A percentile compares a stretch with the other conserved stretches of the same genome.
These are phyloP conservation scores for Callosobruchus maculatus DNA, from an alignment of 2,888 invertebrate species.

Conservation along the genomic window DNA sequence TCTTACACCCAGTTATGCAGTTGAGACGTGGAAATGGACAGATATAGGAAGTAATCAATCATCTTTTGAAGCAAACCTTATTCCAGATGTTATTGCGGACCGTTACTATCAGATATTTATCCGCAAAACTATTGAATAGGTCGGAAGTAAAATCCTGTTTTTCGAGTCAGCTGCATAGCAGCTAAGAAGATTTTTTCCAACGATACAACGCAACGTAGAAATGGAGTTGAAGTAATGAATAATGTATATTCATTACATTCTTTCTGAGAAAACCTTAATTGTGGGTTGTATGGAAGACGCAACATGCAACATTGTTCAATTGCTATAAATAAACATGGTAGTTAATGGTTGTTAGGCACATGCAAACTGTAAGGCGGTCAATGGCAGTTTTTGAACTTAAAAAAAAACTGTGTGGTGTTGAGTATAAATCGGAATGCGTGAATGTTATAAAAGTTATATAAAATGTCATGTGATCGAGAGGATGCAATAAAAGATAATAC, in stretches of 20 bases:
- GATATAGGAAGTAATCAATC: background rate
- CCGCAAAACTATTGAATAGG: background rate
- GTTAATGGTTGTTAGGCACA: background rate
- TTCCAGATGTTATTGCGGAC: background rate
- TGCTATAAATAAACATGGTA: background rate
- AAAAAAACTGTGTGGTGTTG: too few relatives aligned
- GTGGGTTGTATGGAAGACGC: background rate
- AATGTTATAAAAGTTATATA: too few relatives aligned
- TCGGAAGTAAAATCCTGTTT: background rate
- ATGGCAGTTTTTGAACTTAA: background rate
- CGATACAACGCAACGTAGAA: background rate
- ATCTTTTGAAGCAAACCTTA: background rate
- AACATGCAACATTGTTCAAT: background rate
- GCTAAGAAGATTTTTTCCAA: background rate
- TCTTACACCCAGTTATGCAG: background rate
- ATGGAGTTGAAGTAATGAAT: background rate
- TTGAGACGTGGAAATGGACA: background rate
- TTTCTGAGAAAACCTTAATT: background rate
- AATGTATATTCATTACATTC: background rate
- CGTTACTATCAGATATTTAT: background rate
- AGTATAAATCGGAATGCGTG: too few relatives aligned
- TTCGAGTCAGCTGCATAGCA: background rate
- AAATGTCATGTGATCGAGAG: too few relatives aligned
- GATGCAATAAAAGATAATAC: too few relatives aligned
- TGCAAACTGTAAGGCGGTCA: background rate